Percentiles rank a stretch among this genome's conserved stretches.
phyloP scores from a whole-genome alignment of 1,140 invertebrate species.

The Pseudomyrmex dendroicus region DNA sequence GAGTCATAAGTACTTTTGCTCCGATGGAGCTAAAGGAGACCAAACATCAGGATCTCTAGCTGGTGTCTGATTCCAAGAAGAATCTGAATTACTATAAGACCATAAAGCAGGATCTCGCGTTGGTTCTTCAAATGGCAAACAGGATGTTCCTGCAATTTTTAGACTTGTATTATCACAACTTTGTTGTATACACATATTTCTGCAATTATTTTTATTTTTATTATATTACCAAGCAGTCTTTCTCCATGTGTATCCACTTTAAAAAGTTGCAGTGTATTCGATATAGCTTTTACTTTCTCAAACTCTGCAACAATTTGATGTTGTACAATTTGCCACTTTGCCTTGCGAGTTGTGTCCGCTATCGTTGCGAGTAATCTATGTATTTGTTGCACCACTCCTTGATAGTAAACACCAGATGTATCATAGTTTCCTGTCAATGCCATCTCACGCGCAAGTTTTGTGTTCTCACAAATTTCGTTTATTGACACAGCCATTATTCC shows the following conservation, averaged over 20 bases:
- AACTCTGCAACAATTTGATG: constrained; percentile 96
- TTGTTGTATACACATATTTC: background rate
- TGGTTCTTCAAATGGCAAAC: constrained; percentile 87
- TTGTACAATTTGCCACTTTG: constrained; percentile 96
- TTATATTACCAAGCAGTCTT: constrained; percentile 80
- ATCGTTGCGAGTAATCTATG: constrained; percentile 93
- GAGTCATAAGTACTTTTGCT: constrained; percentile 86
- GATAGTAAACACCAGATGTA: constrained; percentile 96
- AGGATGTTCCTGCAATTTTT: constrained; percentile 74
- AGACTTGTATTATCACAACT: constrained; percentile 5
- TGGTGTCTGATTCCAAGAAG: constrained; percentile 91
- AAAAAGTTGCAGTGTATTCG: constrained; percentile 88
- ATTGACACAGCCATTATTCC: constrained; percentile 91
- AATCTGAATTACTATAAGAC: constrained; percentile 75
- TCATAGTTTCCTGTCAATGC: constrained; percentile 98
- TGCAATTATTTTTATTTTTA: constrained; percentile 15
- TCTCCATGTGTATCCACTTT: constrained; percentile 87
- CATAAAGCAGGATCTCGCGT: constrained; percentile 85
- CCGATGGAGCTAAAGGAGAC: constrained; percentile 94
- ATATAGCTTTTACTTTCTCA: constrained; percentile 94
- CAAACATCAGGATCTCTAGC: constrained; percentile 94
- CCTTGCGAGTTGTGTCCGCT: constrained; percentile 91
- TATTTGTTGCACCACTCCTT: constrained; percentile 96
- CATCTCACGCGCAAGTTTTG: constrained; percentile 97
- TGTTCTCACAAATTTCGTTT: constrained; percentile 96